Conservation (phyloP, 1,140 invertebrate genomes). For the Apocrypta bakeri region DNA sequence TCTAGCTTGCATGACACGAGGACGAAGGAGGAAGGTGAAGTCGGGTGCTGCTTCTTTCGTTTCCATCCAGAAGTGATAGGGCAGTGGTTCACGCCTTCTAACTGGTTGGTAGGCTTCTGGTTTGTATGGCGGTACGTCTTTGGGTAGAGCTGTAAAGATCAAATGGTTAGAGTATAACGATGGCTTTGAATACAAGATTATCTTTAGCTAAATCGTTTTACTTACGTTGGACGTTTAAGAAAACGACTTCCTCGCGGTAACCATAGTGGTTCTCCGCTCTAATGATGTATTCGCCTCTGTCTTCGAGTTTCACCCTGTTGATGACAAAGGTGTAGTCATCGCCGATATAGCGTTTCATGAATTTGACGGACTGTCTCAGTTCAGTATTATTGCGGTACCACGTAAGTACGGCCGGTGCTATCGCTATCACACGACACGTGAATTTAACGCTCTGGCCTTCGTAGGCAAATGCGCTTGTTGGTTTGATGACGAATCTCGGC, state of each 20-base stretch:
- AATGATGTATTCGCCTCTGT: slow-evolving; percentile 98
- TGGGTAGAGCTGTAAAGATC: slow-evolving; percentile 82
- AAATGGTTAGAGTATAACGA: neutral
- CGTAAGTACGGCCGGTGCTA: slow-evolving; percentile 93
- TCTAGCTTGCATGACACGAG: slow-evolving; percentile 96
- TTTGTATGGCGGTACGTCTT: slow-evolving; percentile 85
- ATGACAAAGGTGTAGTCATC: slow-evolving; percentile 99
- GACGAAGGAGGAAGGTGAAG: slow-evolving; percentile 97
- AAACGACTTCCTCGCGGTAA: slow-evolving; percentile 95
- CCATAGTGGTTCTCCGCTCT: slow-evolving; percentile 98
- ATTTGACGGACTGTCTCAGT: slow-evolving; percentile 97
- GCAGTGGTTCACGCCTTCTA: slow-evolving; percentile 86
- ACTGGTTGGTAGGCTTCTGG: slow-evolving; percentile 81
- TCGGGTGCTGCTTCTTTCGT: slow-evolving; percentile 91
- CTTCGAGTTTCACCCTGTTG: slow-evolving; percentile 94
- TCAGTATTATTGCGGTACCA: slow-evolving; percentile 97
- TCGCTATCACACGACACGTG: slow-evolving; percentile 96
- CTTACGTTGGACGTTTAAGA: slow-evolving; percentile 97
- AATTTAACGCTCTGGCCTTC: slow-evolving; percentile 98
- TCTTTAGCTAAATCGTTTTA: slow-evolving; percentile 50
- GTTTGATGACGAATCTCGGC: slow-evolving; percentile 97
- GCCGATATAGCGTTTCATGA: slow-evolving; percentile 97
- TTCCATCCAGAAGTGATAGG: slow-evolving; percentile 91
- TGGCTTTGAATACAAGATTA: slow-evolving; percentile 44
- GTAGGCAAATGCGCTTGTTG: slow-evolving; percentile 94